Evolutionary conservation across 2,888 invertebrate species (phyloP).

Genomic region (Folsomia candida): DNA sequence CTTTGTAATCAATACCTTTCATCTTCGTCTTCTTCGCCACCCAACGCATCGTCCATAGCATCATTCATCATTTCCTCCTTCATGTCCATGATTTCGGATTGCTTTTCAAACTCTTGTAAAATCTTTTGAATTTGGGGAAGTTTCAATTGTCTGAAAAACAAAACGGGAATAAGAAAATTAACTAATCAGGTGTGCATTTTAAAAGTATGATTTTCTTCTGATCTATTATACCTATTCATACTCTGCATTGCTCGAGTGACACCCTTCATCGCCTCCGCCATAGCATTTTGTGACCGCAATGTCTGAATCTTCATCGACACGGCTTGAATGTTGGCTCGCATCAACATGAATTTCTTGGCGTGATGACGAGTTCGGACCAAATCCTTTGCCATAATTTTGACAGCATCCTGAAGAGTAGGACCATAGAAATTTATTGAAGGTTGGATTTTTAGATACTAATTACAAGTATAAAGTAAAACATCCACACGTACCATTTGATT

Average conservation of each 20-base stretch:
- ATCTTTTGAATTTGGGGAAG: slow-evolving; percentile 98
- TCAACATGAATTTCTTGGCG: slow-evolving; percentile 96
- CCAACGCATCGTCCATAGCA: slow-evolving; percentile 99
- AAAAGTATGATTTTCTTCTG: not conserved
- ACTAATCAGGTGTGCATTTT: too few relatives aligned
- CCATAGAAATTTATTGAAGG: not conserved
- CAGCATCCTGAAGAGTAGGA: slow-evolving; percentile 76
- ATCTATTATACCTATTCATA: slow-evolving; percentile 78
- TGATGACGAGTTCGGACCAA: slow-evolving; percentile 90
- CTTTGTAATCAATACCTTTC: too few relatives aligned
- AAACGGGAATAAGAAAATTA: too few relatives aligned
- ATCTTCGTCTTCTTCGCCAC: slow-evolving; percentile 95
- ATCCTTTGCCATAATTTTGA: slow-evolving; percentile 99
- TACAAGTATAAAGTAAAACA: not conserved
- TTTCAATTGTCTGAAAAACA: slow-evolving; percentile 75
- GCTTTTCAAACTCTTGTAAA: slow-evolving; percentile 95
- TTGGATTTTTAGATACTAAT: not conserved
- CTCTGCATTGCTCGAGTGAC: slow-evolving; percentile 97
- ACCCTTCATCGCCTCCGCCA: slow-evolving; percentile 99
- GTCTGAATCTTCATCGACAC: slow-evolving; percentile 97
- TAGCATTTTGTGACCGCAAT: slow-evolving; percentile 94
- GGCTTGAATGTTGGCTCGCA: slow-evolving; percentile 99
- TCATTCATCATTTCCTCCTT: slow-evolving; percentile 99
- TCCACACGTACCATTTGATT: slow-evolving; percentile 82
- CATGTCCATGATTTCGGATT: slow-evolving; percentile 99